Evolutionary conservation across 2,888 invertebrate genomes (phyloP).

Genomic region (Pseudoips prasinana): DNA sequence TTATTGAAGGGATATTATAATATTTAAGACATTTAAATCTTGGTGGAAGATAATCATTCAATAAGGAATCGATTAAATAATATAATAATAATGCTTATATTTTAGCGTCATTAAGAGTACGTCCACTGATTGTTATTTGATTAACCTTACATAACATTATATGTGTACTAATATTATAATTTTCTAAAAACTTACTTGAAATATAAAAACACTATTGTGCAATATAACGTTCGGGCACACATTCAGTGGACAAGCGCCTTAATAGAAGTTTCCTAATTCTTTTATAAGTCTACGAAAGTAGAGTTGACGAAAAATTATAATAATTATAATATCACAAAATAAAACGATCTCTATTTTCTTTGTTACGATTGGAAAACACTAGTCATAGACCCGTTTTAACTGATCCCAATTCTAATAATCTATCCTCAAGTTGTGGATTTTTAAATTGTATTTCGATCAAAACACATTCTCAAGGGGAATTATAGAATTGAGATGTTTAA

Average conservation of each 20-base stretch:
- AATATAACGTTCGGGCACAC: too few species aligned
- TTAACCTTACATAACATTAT: background rate
- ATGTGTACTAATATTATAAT: too few species aligned
- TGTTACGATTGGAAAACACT: constrained; percentile 25
- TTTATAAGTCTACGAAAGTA: constrained; percentile 8
- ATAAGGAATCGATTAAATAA: background rate
- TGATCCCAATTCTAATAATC: too few species aligned
- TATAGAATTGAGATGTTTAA: too few species aligned
- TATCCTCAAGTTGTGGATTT: too few species aligned
- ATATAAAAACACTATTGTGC: too few species aligned
- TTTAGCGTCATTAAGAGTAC: constrained; percentile 1
- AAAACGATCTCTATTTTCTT: constrained; percentile 21
- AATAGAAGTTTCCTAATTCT: constrained; percentile 8
- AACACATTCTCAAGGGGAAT: too few species aligned
- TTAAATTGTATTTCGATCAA: too few species aligned
- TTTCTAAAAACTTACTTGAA: too few species aligned
- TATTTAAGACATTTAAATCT: too few species aligned
- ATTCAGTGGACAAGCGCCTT: constrained; percentile 10
- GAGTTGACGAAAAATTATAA: background rate
- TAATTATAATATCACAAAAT: constrained; percentile 13
- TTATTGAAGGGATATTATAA: background rate
- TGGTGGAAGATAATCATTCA: background rate
- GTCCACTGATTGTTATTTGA: constrained; percentile 9
- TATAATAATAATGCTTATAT: constrained; percentile 11
- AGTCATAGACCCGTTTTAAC: constrained; percentile 18